Base-by-base conservation (phyloP, 1,140 invertebrate species). In the Euwallacea fornicatus region DNA sequence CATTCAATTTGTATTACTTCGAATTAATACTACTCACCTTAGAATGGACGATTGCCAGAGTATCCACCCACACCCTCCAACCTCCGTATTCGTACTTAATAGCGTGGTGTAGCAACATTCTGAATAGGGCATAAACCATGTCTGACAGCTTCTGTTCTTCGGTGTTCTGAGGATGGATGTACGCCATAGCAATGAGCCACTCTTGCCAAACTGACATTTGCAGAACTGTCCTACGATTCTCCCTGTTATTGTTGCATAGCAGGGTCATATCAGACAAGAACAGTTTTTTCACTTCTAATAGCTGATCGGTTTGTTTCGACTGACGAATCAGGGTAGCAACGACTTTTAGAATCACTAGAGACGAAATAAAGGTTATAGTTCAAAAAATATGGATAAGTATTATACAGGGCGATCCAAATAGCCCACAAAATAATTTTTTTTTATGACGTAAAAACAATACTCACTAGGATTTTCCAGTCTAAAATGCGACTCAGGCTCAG, bases 121-220 rank as follows among this genome's bases (percentile, higher is more conserved):
- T 86, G 84, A 99, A 99, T 64, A 99, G 84, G 0, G 95, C 93
- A 82, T 98, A 98, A 15, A 99, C 97, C 93, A 99, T 97, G 78
- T 98, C 97, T 0, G 95, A 97, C 58, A 98, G 93, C 82, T 98
- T 95, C 78, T 97, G 93, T 81, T 99, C 95, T 79, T 98, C 95
- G 0, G 91, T 89, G 77, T 93, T 97, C 80, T 95, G 93, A 0
- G 97, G 96, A 82, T 98, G 97, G 65, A 99, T 97, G 81, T 98
- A 98, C 33, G 97, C 95, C 90, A 99, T 91, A 6, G 96, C 96
- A 76, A 99, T 99, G 0, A 99, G 85, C 98, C 98, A 99, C 81
- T 99, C 97, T 84, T 99, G 98, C 98, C 98, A 99, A 0, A 99
- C 98, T 7, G 97, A 99, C 98, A 99, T 99, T 84, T 99, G 98